Conservation (phyloP, 1,140 invertebrate genomes). For the Bombus picipes region DNA sequence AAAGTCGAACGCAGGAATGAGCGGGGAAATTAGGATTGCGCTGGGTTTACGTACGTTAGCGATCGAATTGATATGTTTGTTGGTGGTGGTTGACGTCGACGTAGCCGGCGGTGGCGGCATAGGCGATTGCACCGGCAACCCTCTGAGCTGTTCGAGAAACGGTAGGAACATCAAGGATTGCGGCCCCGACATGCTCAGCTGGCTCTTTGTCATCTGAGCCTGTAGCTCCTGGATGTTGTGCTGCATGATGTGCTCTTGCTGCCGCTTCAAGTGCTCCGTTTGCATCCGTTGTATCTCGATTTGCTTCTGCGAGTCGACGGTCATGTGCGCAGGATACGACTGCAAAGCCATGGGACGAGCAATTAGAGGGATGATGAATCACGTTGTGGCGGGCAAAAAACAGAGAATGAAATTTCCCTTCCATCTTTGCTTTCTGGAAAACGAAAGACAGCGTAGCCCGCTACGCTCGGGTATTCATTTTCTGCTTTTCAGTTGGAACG, state of each 20-base stretch:
- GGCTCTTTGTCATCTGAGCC: slow-evolving; percentile 81
- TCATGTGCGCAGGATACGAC: slow-evolving; percentile 79
- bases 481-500: neutral
- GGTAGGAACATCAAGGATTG: slow-evolving; percentile 85
- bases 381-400: neutral
- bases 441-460: neutral
- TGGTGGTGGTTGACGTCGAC: slow-evolving; percentile 76
- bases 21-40: slow-evolving; percentile 25
- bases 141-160: slow-evolving; percentile 84
- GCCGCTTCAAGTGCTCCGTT: slow-evolving; percentile 82
- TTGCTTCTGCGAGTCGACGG: slow-evolving; percentile 82
- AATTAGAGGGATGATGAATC: slow-evolving; percentile 54
- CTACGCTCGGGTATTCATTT: neutral
- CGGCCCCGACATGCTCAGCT: slow-evolving; percentile 78
- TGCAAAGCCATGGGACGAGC: slow-evolving; percentile 66
- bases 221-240: slow-evolving; percentile 85
- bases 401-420: neutral
- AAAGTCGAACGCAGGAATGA: neutral
- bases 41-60: slow-evolving; percentile 75
- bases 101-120: slow-evolving; percentile 78
- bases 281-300: slow-evolving; percentile 83
- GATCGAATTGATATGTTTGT: slow-evolving; percentile 82
- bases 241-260: slow-evolving; percentile 83
- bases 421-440: neutral
- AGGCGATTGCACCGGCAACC: slow-evolving; percentile 74